These are phyloP conservation scores for Drosophila sucinea DNA, from an alignment of 1,140 invertebrate genomes.

Conservation along the genomic window DNA sequence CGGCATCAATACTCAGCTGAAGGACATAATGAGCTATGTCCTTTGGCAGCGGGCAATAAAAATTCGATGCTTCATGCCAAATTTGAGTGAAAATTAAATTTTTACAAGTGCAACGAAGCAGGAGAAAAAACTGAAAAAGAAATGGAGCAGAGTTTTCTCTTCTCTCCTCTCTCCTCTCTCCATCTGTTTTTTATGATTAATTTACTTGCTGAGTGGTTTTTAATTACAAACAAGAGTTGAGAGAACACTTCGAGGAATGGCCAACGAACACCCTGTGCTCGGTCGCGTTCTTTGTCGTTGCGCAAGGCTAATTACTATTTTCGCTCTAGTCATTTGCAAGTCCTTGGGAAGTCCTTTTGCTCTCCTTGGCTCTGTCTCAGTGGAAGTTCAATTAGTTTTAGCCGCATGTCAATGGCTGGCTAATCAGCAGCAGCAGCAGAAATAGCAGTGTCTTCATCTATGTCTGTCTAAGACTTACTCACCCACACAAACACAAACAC, in stretches of 20 bases:
- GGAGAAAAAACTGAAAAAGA: constrained; percentile 3
- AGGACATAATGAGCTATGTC: constrained; percentile 49
- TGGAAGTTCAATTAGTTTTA: constrained; percentile 77
- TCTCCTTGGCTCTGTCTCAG: constrained; percentile 16
- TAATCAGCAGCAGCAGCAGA: constrained; percentile 10
- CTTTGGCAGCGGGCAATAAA: constrained; percentile 45
- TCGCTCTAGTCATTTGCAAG: constrained; percentile 78
- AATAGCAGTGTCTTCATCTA: neutral
- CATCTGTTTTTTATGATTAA: constrained; percentile 76
- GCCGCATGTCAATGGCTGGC: constrained; percentile 69
- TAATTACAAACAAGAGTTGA: constrained; percentile 80
- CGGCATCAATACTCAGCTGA: constrained; percentile 17
- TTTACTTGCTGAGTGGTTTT: constrained; percentile 80
- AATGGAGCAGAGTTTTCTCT: constrained; percentile 8
- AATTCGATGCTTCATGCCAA: constrained; percentile 44
- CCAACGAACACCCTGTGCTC: neutral
- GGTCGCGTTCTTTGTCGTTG: constrained; percentile 53
- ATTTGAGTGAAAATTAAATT: constrained; percentile 59
- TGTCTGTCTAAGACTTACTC: constrained; percentile 28
- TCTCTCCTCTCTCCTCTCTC: constrained; percentile 17
- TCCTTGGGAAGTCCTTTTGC: constrained; percentile 54
- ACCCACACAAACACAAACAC: constrained; percentile 11
- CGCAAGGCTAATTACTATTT: constrained; percentile 81
- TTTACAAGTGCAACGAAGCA: constrained; percentile 29
- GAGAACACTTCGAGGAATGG: constrained; percentile 46